phyloP scores from a whole-genome alignment of 2,113 vertebrate species.

The Choloepus hoffmanni region DNA sequence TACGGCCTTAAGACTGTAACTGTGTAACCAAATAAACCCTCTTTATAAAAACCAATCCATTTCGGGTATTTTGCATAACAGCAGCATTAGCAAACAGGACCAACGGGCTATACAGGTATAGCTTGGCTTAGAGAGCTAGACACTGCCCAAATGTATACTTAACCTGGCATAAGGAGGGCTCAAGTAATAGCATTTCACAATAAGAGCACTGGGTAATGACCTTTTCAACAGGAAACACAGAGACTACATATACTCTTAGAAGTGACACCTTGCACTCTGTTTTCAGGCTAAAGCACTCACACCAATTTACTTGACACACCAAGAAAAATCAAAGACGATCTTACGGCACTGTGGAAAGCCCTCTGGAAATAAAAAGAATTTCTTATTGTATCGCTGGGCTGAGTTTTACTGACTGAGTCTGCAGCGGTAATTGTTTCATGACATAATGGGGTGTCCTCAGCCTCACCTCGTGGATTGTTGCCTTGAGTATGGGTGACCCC shows the following conservation, averaged over 20 bases:
- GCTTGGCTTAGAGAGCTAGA: background rate
- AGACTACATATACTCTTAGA: background rate
- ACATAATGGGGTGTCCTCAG: rapidly evolving
- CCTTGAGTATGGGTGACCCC: background rate
- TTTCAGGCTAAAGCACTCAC: background rate
- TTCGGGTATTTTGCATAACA: no score
- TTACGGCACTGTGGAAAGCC: background rate
- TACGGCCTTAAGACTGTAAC: no score
- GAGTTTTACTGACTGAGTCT: background rate
- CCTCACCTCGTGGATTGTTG: rapidly evolving
- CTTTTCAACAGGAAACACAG: background rate
- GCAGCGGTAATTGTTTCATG: background rate
- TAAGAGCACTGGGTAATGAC: background rate
- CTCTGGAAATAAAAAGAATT: background rate
- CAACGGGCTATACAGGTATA: no score
- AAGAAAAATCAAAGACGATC: background rate
- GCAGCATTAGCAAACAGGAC: no score
- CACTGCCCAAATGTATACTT: no score
- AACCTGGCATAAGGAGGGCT: background rate
- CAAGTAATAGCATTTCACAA: background rate
- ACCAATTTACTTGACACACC: background rate
- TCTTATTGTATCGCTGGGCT: rapidly evolving
- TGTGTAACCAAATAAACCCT: no score
- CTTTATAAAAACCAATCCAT: no score
- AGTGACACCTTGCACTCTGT: background rate